Conservation (phyloP, 2,113 vertebrate species). For the Chaetodon trifascialis region DNA sequence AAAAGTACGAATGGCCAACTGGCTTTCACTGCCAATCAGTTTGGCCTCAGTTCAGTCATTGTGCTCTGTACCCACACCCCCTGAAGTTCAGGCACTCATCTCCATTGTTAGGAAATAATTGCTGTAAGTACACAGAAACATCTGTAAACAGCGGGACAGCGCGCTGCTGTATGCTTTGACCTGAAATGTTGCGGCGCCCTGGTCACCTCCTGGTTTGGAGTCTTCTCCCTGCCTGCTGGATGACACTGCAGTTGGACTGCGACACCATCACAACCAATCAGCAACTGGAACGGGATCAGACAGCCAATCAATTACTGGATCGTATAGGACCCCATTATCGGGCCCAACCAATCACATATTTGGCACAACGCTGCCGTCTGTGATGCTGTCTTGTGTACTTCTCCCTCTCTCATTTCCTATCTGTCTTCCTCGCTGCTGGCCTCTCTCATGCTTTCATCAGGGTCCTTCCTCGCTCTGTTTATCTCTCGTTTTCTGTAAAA, state of each 20-base stretch:
- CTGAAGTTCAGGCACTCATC: neutral
- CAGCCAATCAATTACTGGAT: constrained; percentile 74
- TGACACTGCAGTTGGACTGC: constrained; percentile 61
- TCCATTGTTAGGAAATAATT: neutral
- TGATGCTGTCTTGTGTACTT: constrained; percentile 33
- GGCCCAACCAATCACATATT: constrained; percentile 60
- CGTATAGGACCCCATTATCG: constrained; percentile 39
- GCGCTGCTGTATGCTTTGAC: constrained; percentile 14
- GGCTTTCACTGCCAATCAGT: neutral
- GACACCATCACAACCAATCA: constrained; percentile 70
- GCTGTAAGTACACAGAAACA: constrained; percentile 8
- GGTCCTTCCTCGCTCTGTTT: constrained; percentile 14
- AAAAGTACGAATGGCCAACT: neutral
- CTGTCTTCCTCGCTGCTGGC: neutral
- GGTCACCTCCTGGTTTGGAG: constrained; percentile 51
- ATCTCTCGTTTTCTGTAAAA: constrained; percentile 6
- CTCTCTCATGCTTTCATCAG: constrained; percentile 39
- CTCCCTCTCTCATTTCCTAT: constrained; percentile 18
- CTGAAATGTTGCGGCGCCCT: neutral
- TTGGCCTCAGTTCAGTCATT: neutral
- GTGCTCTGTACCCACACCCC: neutral
- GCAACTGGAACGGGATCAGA: constrained; percentile 69
- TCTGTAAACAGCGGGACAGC: constrained; percentile 1
- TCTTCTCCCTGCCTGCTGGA: constrained; percentile 54
- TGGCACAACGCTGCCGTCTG: constrained; percentile 48